Evolutionary conservation across 2,888 invertebrate genomes (phyloP), one percentile per base, ranked within the genome.

Genomic region (Urechis unicinctus): DNA sequence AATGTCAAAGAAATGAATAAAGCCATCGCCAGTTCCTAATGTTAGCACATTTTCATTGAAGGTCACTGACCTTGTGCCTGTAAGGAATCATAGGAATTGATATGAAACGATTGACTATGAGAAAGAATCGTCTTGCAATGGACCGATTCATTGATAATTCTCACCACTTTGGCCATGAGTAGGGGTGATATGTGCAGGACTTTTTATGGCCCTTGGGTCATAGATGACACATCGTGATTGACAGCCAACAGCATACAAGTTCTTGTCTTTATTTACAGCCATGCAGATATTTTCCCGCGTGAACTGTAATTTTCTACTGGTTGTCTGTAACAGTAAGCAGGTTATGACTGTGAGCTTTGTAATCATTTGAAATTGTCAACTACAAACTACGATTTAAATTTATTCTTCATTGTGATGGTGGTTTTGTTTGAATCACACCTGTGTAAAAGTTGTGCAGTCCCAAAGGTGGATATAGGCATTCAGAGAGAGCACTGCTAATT

Each of bases 391-490:
- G n/a, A n/a, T n/a, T n/a, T n/a, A n/a, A n/a, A n/a, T n/a, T n/a
- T n/a, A n/a, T n/a, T n/a, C n/a, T n/a, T n/a, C n/a, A 6, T 43
- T 21, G 17, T 29, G 26, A 25, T 17, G 28, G 13, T 26, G 22
- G 25, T 46, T 51, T 9, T 24, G 17, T 5, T 47, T 50, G 24
- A 6, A 24, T 30, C 68, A 64, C 68, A 82, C 82, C 76, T 93
- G 92, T 59, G 85, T 85, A 78, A 94, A 93, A 13, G 86, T 87
- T 78, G 90, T 88, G 0, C 91, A 89, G 80, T 87, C 89, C 86
- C 93, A 94, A 66, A 94, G 87, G 80, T 95, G 94, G 73, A 95
- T 89, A 78, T 88, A 93, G 0, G 92, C 92, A 79, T 95, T 95
- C 9, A 94, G 81, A 0, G 93, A 92, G 1, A 95, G 81, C 9